Conservation (phyloP, 2,113 vertebrate genomes). For the Lipophrys pholis region DNA sequence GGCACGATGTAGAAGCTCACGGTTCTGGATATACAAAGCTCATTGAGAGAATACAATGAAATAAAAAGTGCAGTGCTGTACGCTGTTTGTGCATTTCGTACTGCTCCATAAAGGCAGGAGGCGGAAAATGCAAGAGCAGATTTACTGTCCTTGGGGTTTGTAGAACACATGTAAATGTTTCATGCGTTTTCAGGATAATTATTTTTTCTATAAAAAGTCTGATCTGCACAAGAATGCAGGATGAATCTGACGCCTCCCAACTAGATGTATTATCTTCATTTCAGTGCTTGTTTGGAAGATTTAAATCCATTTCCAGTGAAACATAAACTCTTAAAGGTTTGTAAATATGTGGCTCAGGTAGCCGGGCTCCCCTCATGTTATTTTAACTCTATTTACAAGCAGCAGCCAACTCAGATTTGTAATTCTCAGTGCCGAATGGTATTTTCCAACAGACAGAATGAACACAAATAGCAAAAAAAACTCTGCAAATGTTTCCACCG, state of each 20-base stretch:
- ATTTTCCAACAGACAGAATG: too few relatives aligned
- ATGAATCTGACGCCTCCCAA: neutral
- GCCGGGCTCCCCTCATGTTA: too few relatives aligned
- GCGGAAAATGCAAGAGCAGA: neutral
- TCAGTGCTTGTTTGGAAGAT: neutral
- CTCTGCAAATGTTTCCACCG: too few relatives aligned
- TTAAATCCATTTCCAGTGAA: too few relatives aligned
- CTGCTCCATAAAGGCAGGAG: neutral
- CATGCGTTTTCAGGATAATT: neutral
- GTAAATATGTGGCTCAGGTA: too few relatives aligned
- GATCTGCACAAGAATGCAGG: neutral
- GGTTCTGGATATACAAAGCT: neutral
- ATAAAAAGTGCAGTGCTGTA: neutral
- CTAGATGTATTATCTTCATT: neutral
- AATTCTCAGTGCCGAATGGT: too few relatives aligned
- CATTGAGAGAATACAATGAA: slow-evolving; percentile 5
- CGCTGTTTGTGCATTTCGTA: too few relatives aligned
- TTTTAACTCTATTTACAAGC: too few relatives aligned
- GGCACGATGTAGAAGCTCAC: neutral
- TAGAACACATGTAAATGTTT: neutral
- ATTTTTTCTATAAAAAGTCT: neutral
- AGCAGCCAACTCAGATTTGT: too few relatives aligned
- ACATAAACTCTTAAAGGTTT: too few relatives aligned
- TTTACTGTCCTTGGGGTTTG: neutral
- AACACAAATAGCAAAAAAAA: too few relatives aligned